Percentiles rank a stretch among this genome's conserved stretches.
Conservation (phyloP, 1,140 invertebrate genomes). For the Amyelois transitella region DNA sequence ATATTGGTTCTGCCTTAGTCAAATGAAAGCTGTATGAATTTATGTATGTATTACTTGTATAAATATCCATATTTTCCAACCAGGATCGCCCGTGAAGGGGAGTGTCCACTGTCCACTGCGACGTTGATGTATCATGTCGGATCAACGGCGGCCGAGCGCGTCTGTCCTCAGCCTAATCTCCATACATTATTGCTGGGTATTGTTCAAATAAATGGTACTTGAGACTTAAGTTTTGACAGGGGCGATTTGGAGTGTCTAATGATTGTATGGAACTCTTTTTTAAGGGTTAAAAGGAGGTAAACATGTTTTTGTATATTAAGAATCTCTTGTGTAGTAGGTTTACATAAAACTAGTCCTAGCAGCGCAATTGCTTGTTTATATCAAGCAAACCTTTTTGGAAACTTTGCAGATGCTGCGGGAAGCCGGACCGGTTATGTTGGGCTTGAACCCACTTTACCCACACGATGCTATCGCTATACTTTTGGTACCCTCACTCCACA, state of each 20-base stretch:
- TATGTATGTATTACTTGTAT: neutral
- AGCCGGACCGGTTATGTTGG: too few species aligned
- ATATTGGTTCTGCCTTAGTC: too few species aligned
- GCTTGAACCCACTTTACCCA: too few species aligned
- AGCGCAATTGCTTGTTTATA: too few species aligned
- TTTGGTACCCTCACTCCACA: too few species aligned
- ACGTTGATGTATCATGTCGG: constrained; percentile 72
- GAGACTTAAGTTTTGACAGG: constrained; percentile 55
- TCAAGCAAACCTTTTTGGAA: too few species aligned
- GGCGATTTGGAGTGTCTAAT: constrained; percentile 10
- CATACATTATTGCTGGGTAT: constrained; percentile 70
- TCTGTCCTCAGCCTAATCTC: constrained; percentile 70
- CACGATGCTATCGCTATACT: too few species aligned
- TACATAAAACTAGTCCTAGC: too few species aligned
- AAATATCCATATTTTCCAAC: constrained; percentile 14
- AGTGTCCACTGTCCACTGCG: constrained; percentile 58
- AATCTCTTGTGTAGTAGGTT: too few species aligned
- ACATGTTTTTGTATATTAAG: too few species aligned
- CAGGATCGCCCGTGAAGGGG: constrained; percentile 37
- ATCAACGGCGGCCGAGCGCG: constrained; percentile 49
- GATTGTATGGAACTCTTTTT: neutral
- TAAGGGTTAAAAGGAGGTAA: neutral
- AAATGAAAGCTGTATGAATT: too few species aligned
- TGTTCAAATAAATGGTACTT: constrained; percentile 70
- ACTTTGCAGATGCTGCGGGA: too few species aligned